Conservation (phyloP, 2,888 invertebrate genomes). For the Noctua fimbriata region DNA sequence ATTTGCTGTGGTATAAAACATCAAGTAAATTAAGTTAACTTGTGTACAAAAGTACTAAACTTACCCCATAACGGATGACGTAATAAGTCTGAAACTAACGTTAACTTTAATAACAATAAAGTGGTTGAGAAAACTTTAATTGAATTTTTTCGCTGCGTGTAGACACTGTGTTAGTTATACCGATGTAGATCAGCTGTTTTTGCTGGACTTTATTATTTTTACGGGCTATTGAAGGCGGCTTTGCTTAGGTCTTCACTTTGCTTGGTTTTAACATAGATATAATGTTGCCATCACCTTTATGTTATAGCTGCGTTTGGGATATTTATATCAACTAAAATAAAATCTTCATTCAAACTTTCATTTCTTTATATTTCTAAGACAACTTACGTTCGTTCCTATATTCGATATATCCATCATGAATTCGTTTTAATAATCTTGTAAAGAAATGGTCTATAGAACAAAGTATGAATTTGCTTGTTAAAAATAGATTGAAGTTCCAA, state of each 20-base stretch:
- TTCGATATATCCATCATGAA: neutral
- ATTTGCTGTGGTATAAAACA: constrained; percentile 31
- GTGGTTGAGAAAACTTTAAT: constrained; percentile 49
- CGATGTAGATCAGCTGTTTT: constrained; percentile 32
- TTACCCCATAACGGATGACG: constrained; percentile 13
- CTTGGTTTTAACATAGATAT: neutral
- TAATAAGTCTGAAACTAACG: constrained; percentile 33
- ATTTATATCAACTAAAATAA: neutral
- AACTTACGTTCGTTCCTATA: neutral
- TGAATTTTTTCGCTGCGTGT: constrained; percentile 46
- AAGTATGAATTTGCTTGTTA: neutral
- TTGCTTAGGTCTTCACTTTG: neutral
- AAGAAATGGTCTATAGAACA: neutral
- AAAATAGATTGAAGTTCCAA: neutral
- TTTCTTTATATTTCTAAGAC: neutral
- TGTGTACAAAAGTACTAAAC: constrained; percentile 8
- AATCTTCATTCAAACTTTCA: neutral
- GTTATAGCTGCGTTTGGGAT: neutral
- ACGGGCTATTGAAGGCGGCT: neutral
- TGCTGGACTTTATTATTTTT: constrained; percentile 11
- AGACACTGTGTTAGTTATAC: constrained; percentile 11
- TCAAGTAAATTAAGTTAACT: constrained; percentile 27
- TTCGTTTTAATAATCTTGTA: too few species aligned
- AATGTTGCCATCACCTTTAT: neutral
- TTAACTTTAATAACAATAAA: constrained; percentile 44